Percentiles rank a stretch among this genome's conserved stretches.
phyloP scores from a whole-genome alignment of 2,113 vertebrate species.

The Sorex araneus region DNA sequence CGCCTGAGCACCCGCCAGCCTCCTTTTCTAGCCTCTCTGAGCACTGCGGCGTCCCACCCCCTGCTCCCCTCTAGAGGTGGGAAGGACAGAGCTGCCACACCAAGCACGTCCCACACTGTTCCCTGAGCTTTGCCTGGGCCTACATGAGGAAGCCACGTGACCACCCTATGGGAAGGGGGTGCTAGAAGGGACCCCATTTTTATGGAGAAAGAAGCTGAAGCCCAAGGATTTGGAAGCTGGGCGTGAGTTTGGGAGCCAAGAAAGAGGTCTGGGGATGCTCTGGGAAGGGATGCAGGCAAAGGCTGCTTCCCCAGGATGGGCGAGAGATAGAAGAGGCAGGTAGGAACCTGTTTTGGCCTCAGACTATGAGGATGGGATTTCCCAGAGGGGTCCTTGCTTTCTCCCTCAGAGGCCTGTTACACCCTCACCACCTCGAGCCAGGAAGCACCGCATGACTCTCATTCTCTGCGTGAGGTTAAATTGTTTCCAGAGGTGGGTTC shows the following conservation, averaged over 20 bases:
- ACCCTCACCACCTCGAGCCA: neutral
- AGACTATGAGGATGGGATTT: neutral
- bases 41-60: too few relatives aligned
- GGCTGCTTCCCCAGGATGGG: neutral
- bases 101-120: neutral
- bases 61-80: too few relatives aligned
- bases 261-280: neutral
- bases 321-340: neutral
- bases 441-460: neutral
- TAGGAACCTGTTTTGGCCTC: neutral
- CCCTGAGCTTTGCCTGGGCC: neutral
- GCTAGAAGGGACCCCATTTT: neutral
- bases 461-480: neutral
- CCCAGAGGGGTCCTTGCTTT: neutral
- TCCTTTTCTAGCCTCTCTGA: too few relatives aligned
- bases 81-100: too few relatives aligned
- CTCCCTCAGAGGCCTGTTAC: neutral
- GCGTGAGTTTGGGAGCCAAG: neutral
- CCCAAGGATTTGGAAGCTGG: neutral
- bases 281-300: neutral
- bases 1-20: too few relatives aligned
- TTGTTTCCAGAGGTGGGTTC: neutral
- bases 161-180: too few relatives aligned
- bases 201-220: neutral
- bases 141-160: accelerated